Base-by-base conservation (phyloP, 2,797 vertebrate species). In the Melanotaenia maccullochi region DNA sequence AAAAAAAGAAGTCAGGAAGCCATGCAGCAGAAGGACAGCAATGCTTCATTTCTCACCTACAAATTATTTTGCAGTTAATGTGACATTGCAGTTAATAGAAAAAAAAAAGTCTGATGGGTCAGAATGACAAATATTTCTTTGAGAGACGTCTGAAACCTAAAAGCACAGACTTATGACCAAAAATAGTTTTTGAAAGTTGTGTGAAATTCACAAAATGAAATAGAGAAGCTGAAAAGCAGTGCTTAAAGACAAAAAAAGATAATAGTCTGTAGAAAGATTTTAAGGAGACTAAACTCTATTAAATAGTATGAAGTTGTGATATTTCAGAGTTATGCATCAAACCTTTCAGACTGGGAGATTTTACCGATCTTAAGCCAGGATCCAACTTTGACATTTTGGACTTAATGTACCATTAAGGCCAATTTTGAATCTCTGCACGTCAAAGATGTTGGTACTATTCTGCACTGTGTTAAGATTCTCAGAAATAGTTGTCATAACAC, bases 151-250 rank as follows among this genome's bases (percentile, higher is more conserved):
- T 55, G 40, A 3, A 51, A 33, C 62, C 51, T 55, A 33, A 2
- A 16, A 9, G 60, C 4, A 74, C 76, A 71, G 58, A 60, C 6
- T 65, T 9, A 12, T 65, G 68, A 79, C 24, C 55, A 52, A 78
- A 30, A 14, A 7, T 9, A 40, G 9, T 30, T 30, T 44, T 44
- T 40, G 20, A 70, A 62, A 58, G 58, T 30, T 64, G 22, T 22
- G 30, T 28, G 30, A 58, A 62, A 51, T 69, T 71, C 49, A 51
- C 13, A 13, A 59, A 30, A 61, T 81, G 20, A 57, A 66, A n/a
- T 57, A 24, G 32, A 68, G 47, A 62, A 67, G 56, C 69, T 54
- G 44, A 71, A 65, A 56, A 72, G 25, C 25, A 55, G 6, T n/a
- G 20, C 6, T 47, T 12, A 24, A 14, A 12, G 12, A 30, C 52